Percentiles rank a stretch among this genome's conserved stretches.
Conservation (phyloP, 2,797 vertebrate species). For the Lates japonicus region DNA sequence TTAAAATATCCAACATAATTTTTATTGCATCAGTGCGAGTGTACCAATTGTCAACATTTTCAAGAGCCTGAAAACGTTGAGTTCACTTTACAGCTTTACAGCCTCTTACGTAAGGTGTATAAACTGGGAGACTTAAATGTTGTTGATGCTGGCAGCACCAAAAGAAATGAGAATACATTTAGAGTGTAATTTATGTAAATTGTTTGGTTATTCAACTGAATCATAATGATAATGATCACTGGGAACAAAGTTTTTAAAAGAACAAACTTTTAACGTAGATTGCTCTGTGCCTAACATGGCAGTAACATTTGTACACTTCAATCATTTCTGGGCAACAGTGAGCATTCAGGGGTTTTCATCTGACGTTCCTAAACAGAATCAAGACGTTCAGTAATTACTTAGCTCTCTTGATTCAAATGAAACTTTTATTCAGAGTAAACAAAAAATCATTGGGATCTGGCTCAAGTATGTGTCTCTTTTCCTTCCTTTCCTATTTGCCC, state of each 20-base stretch:
- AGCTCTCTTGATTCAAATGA: conserved; percentile 51
- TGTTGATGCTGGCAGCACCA: not conserved
- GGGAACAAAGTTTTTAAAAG: conserved; percentile 7
- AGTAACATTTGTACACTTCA: conserved; percentile 27
- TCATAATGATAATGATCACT: conserved; percentile 7
- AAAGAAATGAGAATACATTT: not conserved
- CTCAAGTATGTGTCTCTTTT: conserved; percentile 54
- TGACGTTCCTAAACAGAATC: conserved; percentile 49
- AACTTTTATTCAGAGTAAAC: conserved; percentile 61
- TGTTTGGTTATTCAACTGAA: not conserved
- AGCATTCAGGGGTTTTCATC: conserved; percentile 36
- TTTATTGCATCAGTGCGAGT: not conserved
- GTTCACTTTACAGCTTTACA: not conserved
- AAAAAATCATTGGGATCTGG: conserved; percentile 69
- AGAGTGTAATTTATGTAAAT: not conserved
- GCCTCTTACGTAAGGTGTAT: not conserved
- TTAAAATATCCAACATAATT: conserved; percentile 5
- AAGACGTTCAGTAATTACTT: conserved; percentile 59
- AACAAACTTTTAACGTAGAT: conserved; percentile 12
- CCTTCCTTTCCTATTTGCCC: conserved; percentile 46
- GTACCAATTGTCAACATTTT: not conserved
- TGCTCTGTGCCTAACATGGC: conserved; percentile 13
- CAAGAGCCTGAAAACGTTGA: conserved; percentile 2
- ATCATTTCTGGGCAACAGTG: conserved; percentile 41
- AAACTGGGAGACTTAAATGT: not conserved